These are phyloP conservation scores for Tinamus major DNA, from an alignment of 2,797 vertebrate species.

Conservation along the genomic window DNA sequence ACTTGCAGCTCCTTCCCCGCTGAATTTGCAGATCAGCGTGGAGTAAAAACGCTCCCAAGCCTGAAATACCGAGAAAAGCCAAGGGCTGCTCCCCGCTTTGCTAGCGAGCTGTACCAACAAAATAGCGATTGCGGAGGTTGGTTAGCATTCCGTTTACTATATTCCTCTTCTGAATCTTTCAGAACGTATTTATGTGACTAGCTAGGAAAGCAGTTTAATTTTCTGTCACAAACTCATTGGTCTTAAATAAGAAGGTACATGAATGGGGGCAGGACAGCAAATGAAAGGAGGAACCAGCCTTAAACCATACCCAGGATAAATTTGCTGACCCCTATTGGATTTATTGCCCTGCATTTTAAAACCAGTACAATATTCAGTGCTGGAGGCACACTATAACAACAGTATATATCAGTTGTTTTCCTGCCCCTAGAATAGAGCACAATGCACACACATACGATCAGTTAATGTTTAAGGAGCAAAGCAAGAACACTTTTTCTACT, in stretches of 20 bases:
- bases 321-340: rapidly evolving
- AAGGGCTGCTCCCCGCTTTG: neutral
- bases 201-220: neutral
- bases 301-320: neutral
- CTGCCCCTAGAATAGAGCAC: rapidly evolving
- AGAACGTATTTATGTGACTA: no score
- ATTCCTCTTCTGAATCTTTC: no score
- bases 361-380: no score
- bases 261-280: no score
- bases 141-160: neutral
- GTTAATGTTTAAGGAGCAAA: neutral
- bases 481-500: neutral
- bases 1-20: neutral
- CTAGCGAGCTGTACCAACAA: neutral
- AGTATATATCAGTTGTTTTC: neutral
- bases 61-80: no score
- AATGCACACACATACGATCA: neutral
- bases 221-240: neutral
- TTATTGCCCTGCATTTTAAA: neutral
- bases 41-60: neutral
- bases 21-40: neutral
- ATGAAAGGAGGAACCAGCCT: neutral
- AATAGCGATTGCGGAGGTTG: neutral
- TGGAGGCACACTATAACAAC: neutral
- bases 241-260: neutral